These are phyloP conservation scores for Zaprionus kolodkinae DNA, from an alignment of 1,140 invertebrate genomes.

Conservation along the genomic window DNA sequence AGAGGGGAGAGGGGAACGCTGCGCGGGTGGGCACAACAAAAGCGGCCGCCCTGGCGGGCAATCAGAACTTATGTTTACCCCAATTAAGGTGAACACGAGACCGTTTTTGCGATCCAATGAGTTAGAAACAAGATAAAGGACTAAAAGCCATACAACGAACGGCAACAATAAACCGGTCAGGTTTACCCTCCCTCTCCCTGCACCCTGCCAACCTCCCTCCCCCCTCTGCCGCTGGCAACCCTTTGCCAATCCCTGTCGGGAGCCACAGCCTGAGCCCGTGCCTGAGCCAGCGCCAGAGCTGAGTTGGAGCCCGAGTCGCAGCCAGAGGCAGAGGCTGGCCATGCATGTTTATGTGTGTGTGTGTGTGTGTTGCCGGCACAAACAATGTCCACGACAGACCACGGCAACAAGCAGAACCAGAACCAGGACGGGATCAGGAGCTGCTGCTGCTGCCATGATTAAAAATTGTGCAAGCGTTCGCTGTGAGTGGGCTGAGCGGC, in stretches of 20 bases:
- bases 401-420: slow-evolving; percentile 7
- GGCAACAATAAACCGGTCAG: slow-evolving; percentile 71
- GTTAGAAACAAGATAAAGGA: slow-evolving; percentile 83
- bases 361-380: slow-evolving; percentile 55
- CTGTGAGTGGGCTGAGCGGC: slow-evolving; percentile 9
- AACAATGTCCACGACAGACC: slow-evolving; percentile 54
- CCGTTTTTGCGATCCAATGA: slow-evolving; percentile 83
- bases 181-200: background rate
- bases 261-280: slow-evolving; percentile 10
- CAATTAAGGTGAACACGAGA: slow-evolving; percentile 83
- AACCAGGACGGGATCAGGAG: slow-evolving; percentile 7
- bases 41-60: slow-evolving; percentile 64
- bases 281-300: slow-evolving; percentile 11
- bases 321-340: slow-evolving; percentile 18
- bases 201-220: background rate
- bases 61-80: slow-evolving; percentile 83
- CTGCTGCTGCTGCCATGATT: slow-evolving; percentile 61
- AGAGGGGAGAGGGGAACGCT: background rate
- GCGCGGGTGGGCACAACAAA: slow-evolving; percentile 20
- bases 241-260: slow-evolving; percentile 2
- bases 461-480: slow-evolving; percentile 78
- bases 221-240: background rate
- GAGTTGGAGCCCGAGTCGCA: background rate
- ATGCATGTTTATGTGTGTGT: slow-evolving; percentile 77
- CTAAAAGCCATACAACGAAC: slow-evolving; percentile 65